Evolutionary conservation across 2,113 vertebrate genomes (phyloP).

Genomic region (Oreocharis arfaki): DNA sequence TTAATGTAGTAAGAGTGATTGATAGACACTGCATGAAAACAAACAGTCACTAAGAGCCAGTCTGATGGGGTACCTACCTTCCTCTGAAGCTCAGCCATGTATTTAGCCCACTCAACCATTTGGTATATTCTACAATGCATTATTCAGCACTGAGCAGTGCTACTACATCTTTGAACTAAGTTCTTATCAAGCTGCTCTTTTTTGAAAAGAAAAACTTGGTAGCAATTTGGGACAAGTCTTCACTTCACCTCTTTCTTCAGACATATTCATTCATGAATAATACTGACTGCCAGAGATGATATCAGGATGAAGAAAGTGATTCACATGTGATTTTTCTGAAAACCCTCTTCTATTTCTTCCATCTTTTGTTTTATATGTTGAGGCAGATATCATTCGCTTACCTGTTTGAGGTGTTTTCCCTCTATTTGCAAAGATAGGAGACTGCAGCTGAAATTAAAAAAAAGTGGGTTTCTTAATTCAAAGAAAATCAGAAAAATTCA

Average conservation of each 20-base stretch:
- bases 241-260: background rate
- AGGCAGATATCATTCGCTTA: background rate
- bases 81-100: background rate
- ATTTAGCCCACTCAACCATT: background rate
- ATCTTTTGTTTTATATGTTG: background rate
- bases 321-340: background rate
- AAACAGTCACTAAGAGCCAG: background rate
- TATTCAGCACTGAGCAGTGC: background rate
- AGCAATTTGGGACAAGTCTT: background rate
- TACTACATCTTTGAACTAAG: background rate
- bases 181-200: background rate
- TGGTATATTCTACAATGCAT: background rate
- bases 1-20: background rate
- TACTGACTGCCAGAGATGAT: background rate
- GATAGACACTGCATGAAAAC: background rate
- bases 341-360: background rate
- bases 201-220: background rate
- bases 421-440: constrained; percentile 6
- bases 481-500: background rate
- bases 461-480: background rate
- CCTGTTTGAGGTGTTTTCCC: constrained; percentile 45
- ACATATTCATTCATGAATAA: background rate
- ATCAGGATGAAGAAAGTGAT: background rate
- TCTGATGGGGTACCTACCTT: background rate
- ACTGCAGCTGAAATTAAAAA: constrained; percentile 46